Base-by-base conservation (phyloP, 2,797 vertebrate species). In the Heteromormyrus szaboi region DNA sequence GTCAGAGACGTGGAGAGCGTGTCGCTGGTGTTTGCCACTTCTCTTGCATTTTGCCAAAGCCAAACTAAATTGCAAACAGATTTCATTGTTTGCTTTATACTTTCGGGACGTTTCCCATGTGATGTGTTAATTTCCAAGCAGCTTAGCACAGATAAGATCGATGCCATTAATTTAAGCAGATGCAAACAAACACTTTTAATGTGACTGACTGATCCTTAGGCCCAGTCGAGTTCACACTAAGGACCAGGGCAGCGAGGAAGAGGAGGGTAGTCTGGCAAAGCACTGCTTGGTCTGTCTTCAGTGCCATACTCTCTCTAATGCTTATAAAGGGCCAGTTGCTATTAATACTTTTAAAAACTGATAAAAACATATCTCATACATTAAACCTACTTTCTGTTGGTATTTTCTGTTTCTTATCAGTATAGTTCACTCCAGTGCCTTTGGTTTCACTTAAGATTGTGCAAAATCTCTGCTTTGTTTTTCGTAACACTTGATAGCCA, bases 31-130 rank as follows among this genome's bases (percentile, higher is more conserved):
- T 85, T 85, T 0, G 33, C 33, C 5, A 0, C 29, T 72, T 37
- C 68, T 46, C 48, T 51, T 14, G n/a, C 11, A 44, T 51, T 51
- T 25, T 12, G 81, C 81, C 2, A 22, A 85, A 85, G 44, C 44
- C 81, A 51, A n/a, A 50, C 81, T 85, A 50, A 85, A 85, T 85
- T 85, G 44, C 81, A 85, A 85, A 50, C 81, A 85, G 48, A 48
- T 85, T 85, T 85, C 79, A 48, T 83, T 51, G 50, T 85, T 85
- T 85, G 22, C 48, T 50, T 51, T 85, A 51, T 85, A 51, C 46
- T 85, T 51, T 85, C 41, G 17, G n/a, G 46, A 51, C 3, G 62
- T 89, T 91, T 89, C 76, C 53, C 83, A 88, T 89, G 68, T 86
- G 54, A 76, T 86, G 48, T 85, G 81, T 50, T 50, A 85, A 85